Evolutionary conservation across 1,140 invertebrate species (phyloP), one percentile per base, ranked within the genome.

Genomic region (Pissodes strobi): DNA sequence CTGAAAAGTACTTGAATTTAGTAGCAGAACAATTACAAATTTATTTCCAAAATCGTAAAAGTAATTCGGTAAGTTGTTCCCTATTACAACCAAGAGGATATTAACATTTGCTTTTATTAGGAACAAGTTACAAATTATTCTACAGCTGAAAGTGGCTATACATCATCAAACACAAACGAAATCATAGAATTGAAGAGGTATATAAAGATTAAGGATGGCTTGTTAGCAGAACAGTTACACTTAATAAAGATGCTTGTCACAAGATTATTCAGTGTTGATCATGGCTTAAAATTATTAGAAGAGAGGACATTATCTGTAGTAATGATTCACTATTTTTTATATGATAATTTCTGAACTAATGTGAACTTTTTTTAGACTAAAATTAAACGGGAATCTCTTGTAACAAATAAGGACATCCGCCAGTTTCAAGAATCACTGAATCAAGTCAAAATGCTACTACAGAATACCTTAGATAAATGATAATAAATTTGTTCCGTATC

Each of bases 221-320:
- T 69, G 13, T 22, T 71, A 10, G 21, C 41, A 46, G 61, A 71
- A 15, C 64, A 64, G 22, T 59, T 69, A 2, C 19, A 53, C 19
- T 55, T 71, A 10, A 67, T 67, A n/a, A 67, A 61, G 48, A 27
- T 67, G 9, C 43, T 71, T 22, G 59, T 69, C 2, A 38, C 25
- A 2, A 69, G 53, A 61, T 25, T 71, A 21, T 69, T 46, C 30
- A 41, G 15, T 23, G 21, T 71, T 17, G 66, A 71, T 49, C 34
- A 23, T 18, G 53, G 51, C 4, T 63, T 71, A 37, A 59, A 61
- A 38, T 17, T 27, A 19, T 30, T 69, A 13, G 67, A 71, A 55
- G 52, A 65, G 17, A 57, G 65, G 37, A 25, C 61, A n/a, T 51
- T 38, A 46, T 69, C 67, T 39, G 45, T 62, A 21, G 67, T 69